Evolutionary conservation across 2,888 invertebrate species (phyloP), one percentile per base, ranked within the genome.

Genomic region (Macrophya annulata): DNA sequence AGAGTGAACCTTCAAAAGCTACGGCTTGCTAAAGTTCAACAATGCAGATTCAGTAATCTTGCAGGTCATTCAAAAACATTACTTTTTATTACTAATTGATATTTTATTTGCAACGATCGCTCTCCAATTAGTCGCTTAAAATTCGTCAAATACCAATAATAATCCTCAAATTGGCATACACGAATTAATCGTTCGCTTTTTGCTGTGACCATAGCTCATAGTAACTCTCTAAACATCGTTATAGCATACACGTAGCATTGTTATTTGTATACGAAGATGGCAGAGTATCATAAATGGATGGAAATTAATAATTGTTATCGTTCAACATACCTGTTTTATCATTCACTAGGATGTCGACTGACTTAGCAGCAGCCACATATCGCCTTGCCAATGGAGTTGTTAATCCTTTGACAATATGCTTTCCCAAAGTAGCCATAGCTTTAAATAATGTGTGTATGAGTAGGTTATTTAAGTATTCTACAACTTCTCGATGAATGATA

Each of bases 361-460:
- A 37, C 55, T 77, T 77, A n/a, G 77, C 17, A 31, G 77, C 12
- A 37, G 77, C 25, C 4, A 31, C n/a, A 25, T 77, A 77, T 17
- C 37, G 25, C 10, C 77, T 48, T 77, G 37, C 31, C 55, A 77
- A 31, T n/a, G 77, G 77, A 55, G 25, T 55, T 37, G 77, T 55
- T 9, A 77, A 31, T 48, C 77, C 77, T 40, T 77, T 77, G 55
- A 55, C 37, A 77, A 77, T n/a, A 31, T 51, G 25, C 25, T 55
- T 77, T 77, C 77, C 77, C 51, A 77, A 55, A 9, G 37, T 43
- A 31, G 51, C 77, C 77, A 77, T 77, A 17, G 55, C 77, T 77
- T 31, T 5, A 17, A 45, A 74, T 74, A 45, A 74, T 9, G 9
- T 45, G n/a, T 21, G 21, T 45, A 21, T 43, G 6, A 37, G 45